Percentiles rank a stretch among this genome's conserved stretches.
Conservation (phyloP, 37 sponge, comb jelly and placozoan genomes). For the Aphrocallistes beatrix region DNA sequence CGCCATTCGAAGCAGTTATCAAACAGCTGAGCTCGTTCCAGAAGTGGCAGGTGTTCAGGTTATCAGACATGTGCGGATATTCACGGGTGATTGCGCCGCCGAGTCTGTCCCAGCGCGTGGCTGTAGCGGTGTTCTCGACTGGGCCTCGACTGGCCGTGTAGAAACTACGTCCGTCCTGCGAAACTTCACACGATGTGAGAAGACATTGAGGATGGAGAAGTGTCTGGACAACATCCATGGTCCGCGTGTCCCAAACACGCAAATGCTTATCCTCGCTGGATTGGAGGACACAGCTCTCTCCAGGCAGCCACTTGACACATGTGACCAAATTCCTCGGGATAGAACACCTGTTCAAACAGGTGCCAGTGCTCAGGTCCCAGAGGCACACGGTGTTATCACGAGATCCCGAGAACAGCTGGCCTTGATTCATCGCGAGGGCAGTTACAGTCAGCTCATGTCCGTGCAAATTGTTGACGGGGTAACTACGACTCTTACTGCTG, state of each 20-base stretch:
- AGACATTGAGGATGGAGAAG: slow-evolving; percentile 8
- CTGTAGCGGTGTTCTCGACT: neutral
- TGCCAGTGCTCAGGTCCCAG: slow-evolving; percentile 38
- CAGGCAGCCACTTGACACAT: slow-evolving; percentile 39
- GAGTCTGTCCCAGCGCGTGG: neutral
- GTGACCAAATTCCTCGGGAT: slow-evolving; percentile 47
- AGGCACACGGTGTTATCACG: slow-evolving; percentile 49
- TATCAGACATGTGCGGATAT: neutral
- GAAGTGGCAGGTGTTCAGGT: neutral
- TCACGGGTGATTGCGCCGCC: neutral
- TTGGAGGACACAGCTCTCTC: slow-evolving; percentile 37
- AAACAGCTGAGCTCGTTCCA: neutral
- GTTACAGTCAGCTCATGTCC: slow-evolving; percentile 9
- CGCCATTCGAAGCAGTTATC: slow-evolving; percentile 4
- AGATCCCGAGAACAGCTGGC: slow-evolving; percentile 45
- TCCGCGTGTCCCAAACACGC: slow-evolving; percentile 48
- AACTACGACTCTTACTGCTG: neutral
- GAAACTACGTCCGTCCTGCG: neutral
- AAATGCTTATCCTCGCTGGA: slow-evolving; percentile 57
- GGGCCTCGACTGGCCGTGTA: neutral
- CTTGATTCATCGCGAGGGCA: neutral
- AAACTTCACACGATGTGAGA: neutral
- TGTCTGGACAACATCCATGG: slow-evolving; percentile 29
- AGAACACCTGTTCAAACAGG: slow-evolving; percentile 15
- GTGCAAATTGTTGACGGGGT: neutral